Conservation (phyloP, 2,797 vertebrate genomes). For the Rhinatrema bivittatum region DNA sequence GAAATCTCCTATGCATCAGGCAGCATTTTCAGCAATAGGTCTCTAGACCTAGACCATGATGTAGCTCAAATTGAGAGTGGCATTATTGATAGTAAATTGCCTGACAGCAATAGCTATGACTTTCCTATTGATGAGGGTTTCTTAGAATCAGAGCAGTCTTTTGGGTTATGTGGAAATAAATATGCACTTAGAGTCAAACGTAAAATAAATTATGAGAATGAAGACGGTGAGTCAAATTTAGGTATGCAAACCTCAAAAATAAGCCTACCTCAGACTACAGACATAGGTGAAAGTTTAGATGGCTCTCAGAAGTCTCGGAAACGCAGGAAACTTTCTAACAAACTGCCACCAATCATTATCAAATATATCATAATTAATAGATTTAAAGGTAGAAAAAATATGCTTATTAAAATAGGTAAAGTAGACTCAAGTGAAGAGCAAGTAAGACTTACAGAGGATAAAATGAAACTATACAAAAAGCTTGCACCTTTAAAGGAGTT, state of each 20-base stretch:
- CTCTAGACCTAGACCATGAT: slow-evolving; percentile 51
- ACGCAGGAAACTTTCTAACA: slow-evolving; percentile 77
- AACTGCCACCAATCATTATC: slow-evolving; percentile 90
- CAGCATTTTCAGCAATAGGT: slow-evolving; percentile 46
- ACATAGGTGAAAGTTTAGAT: slow-evolving; percentile 55
- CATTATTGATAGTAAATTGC: slow-evolving; percentile 61
- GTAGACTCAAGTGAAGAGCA: slow-evolving; percentile 74
- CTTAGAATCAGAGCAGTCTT: slow-evolving; percentile 63
- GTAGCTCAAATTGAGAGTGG: slow-evolving; percentile 50
- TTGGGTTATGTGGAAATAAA: slow-evolving; percentile 82
- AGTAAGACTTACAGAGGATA: slow-evolving; percentile 80
- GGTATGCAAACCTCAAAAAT: slow-evolving; percentile 64
- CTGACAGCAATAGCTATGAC: slow-evolving; percentile 52
- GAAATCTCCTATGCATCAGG: slow-evolving; percentile 51
- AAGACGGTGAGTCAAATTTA: slow-evolving; percentile 71
- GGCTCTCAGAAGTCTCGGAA: slow-evolving; percentile 72
- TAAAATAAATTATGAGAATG: slow-evolving; percentile 78
- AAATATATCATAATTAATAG: slow-evolving; percentile 98
- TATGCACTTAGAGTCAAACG: slow-evolving; percentile 91
- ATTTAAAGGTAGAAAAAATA: slow-evolving; percentile 97
- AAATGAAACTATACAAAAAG: slow-evolving; percentile 75
- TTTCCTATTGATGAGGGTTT: slow-evolving; percentile 53
- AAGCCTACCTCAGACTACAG: slow-evolving; percentile 49
- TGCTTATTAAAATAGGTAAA: slow-evolving; percentile 93
- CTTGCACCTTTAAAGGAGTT: slow-evolving; percentile 91